phyloP scores from a whole-genome alignment of 2,797 vertebrate genomes.

The Caiman crocodilus region DNA sequence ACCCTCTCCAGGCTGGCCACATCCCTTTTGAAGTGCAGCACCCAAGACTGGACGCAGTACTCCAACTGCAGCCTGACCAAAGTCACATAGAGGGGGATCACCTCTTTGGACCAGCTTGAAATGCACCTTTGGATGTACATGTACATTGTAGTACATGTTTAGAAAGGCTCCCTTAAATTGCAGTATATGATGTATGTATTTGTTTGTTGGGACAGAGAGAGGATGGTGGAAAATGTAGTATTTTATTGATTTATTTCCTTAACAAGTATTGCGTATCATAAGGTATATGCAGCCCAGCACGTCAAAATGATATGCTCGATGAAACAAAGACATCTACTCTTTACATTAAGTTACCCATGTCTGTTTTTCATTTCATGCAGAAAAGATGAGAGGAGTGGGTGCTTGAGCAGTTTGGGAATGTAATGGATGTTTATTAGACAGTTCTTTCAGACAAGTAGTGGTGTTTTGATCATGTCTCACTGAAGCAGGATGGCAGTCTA shows the following conservation, averaged over 20 bases:
- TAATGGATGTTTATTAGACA: constrained; percentile 15
- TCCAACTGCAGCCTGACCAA: too few relatives aligned
- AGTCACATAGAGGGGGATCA: too few relatives aligned
- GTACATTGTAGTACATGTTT: background rate
- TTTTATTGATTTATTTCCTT: background rate
- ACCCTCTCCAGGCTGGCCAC: too few relatives aligned
- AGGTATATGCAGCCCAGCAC: background rate
- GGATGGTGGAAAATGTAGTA: background rate
- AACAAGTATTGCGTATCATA: constrained; percentile 1
- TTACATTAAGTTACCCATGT: constrained; percentile 18
- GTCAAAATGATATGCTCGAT: constrained; percentile 10
- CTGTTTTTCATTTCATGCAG: constrained; percentile 15
- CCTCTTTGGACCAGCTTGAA: too few relatives aligned
- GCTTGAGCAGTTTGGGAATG: constrained; percentile 12
- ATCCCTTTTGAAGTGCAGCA: too few relatives aligned
- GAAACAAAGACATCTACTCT: background rate
- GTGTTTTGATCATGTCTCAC: constrained; percentile 4
- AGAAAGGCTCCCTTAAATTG: background rate
- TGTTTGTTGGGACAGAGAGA: background rate
- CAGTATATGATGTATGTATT: background rate
- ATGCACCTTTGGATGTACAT: too few relatives aligned
- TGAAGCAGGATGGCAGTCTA: constrained; percentile 42
- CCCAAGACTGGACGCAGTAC: too few relatives aligned
- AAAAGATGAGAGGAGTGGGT: background rate
- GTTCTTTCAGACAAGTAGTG: background rate